Base-by-base conservation (phyloP, 1,140 invertebrate species). In the Drosophila fuyamai region DNA sequence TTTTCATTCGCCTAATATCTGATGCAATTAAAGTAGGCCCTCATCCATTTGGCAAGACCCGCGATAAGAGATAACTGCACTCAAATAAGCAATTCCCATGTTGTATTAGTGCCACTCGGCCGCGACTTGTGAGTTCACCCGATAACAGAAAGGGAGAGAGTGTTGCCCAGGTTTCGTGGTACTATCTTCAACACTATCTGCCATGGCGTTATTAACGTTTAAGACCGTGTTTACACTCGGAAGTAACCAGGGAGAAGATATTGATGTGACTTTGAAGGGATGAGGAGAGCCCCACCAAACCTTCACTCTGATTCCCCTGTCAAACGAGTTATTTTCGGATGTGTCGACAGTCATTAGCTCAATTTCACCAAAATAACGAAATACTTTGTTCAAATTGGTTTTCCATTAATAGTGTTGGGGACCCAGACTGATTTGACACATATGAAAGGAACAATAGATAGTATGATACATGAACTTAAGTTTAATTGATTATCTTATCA, bases 21-120 rank as follows among this genome's bases (percentile, higher is more conserved):
- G 72, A 66, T 76, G 73, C 73, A 76, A 76, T 76, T 76, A 76
- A 76, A 76, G 72, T 76, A 76, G 72, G 54, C 72, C 73, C 71
- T 36, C 72, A 51, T 65, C 35, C 50, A 53, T 76, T 67, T 66
- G 41, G 53, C 47, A 76, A 66, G 73, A 51, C 60, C 18, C 18
- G 41, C 38, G 61, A 76, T 76, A 76, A 76, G 50, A 57, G 60
- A 76, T 76, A 76, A 47, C 61, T 73, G 70, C 70, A 73, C 70
- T 73, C 40, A 40, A 59, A n/a, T 40, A 47, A 29, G 62, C 44
- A 57, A 66, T 48, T 48, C 61, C 44, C 67, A 55, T 70, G 58
- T 40, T 70, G 56, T 67, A 50, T 65, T 47, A 41, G 16, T 43
- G 23, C 36, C 60, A 50, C 10, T 62, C 43, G 29, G 38, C 40